phyloP scores from a whole-genome alignment of 2,113 vertebrate genomes.

The Protobothrops flavoviridis region DNA sequence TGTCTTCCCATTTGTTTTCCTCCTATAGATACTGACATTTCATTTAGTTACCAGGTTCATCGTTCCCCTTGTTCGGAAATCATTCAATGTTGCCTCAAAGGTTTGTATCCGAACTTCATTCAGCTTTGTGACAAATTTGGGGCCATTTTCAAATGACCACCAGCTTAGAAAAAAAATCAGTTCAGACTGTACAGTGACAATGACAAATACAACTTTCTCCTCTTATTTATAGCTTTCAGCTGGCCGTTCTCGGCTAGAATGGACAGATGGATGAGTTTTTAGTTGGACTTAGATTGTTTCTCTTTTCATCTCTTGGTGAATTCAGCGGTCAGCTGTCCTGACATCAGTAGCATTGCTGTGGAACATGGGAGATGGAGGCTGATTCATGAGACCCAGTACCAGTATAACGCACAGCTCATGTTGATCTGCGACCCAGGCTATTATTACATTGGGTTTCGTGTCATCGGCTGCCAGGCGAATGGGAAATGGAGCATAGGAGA shows the following conservation, averaged over 20 bases:
- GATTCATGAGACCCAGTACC: slow-evolving; percentile 89
- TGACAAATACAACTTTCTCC: neutral
- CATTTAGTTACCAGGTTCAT: neutral
- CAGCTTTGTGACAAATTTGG: neutral
- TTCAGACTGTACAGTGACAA: too few species aligned
- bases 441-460: slow-evolving; percentile 90
- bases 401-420: slow-evolving; percentile 92
- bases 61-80: neutral
- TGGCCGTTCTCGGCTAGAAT: neutral
- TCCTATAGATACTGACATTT: neutral
- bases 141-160: too few species aligned
- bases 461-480: slow-evolving; percentile 89
- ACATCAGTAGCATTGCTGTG: slow-evolving; percentile 84
- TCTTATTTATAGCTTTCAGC: neutral
- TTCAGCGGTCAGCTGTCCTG: slow-evolving; percentile 88
- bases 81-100: neutral
- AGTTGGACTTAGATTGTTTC: neutral
- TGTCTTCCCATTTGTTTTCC: neutral
- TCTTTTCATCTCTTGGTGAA: neutral
- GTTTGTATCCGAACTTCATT: neutral
- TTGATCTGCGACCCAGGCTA: slow-evolving; percentile 95
- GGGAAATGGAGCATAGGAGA: slow-evolving; percentile 90
- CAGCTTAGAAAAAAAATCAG: neutral
- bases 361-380: slow-evolving; percentile 94
- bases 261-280: too few species aligned